Evolutionary conservation across 2,888 invertebrate species (phyloP).

Genomic region (Tillus elongatus): DNA sequence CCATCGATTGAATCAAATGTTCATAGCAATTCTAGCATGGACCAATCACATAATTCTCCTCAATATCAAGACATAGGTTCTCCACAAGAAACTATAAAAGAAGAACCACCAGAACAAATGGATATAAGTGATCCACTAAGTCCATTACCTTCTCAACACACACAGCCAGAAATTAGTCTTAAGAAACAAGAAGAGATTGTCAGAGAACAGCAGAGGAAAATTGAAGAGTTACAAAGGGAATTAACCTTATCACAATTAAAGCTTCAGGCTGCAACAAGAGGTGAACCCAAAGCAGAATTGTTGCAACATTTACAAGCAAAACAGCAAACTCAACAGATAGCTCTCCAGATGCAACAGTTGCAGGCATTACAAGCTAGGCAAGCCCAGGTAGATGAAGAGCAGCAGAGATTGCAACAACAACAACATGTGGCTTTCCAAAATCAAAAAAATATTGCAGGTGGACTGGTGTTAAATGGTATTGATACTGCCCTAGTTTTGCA

Average conservation of each 20-base stretch:
- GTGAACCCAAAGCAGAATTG: slow-evolving; percentile 37
- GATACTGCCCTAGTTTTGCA: slow-evolving; percentile 47
- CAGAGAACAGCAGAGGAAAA: slow-evolving; percentile 75
- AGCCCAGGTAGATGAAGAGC: slow-evolving; percentile 37
- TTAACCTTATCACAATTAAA: slow-evolving; percentile 70
- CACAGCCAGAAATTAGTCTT: slow-evolving; percentile 25
- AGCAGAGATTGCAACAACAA: slow-evolving; percentile 46
- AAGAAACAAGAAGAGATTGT: slow-evolving; percentile 60
- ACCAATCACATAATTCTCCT: slow-evolving; percentile 41
- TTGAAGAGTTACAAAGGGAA: slow-evolving; percentile 78
- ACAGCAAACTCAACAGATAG: slow-evolving; percentile 45
- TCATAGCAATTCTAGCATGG: slow-evolving; percentile 35
- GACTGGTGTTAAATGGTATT: slow-evolving; percentile 57
- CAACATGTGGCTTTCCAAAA: slow-evolving; percentile 42
- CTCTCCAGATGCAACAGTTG: slow-evolving; percentile 50
- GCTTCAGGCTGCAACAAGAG: slow-evolving; percentile 51
- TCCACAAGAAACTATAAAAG: slow-evolving; percentile 29
- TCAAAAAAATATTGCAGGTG: slow-evolving; percentile 40
- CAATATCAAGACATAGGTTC: slow-evolving; percentile 40
- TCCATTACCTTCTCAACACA: slow-evolving; percentile 34
- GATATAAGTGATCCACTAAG: slow-evolving; percentile 44
- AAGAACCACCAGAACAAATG: slow-evolving; percentile 34
- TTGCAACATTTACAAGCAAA: slow-evolving; percentile 36
- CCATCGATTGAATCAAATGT: slow-evolving; percentile 25
- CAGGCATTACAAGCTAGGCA: slow-evolving; percentile 53